Evolutionary conservation across 2,888 invertebrate genomes (phyloP), one percentile per base, ranked within the genome.

Genomic region (Unio pictorum): DNA sequence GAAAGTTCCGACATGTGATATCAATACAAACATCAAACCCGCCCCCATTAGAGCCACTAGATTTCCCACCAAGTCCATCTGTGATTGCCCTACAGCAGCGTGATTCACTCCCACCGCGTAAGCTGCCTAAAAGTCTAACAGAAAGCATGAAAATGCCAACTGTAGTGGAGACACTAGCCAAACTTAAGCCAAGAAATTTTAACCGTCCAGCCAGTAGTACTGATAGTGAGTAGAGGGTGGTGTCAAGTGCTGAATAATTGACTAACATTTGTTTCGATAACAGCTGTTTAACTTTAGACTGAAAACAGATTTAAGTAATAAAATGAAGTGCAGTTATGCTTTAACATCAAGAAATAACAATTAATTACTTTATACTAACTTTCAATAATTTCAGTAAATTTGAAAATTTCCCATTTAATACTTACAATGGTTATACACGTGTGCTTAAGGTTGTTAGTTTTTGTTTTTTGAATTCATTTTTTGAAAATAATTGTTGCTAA

Each of bases 61-160:
- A 76, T 54, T 57, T 75, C 11, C 71, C 71, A 20, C 56, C 30
- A 71, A 73, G 69, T 54, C 76, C 55, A 55, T 71, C 23, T 67
- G 70, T 67, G 55, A 66, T 73, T 62, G 71, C 81, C 28, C 71
- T 76, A 15, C 64, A 69, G 23, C 66, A 75, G 34, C 73, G 81
- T 15, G 74, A 76, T 64, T 74, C 74, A 62, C 66, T 76, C 18
- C 76, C 76, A 23, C 55, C 74, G 17, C 30, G 76, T 57, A 74
- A 74, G 17, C 67, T 76, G 45, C 76, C 76, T 23, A 74, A 72
- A 55, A 68, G 73, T 6, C 72, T 70, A 55, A 66, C 72, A 5
- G 76, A 76, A 30, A 72, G 72, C 56, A 72, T 76, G 72, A 74
- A 72, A 72, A 75, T 79, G 74, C 81, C 81, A 26, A 76, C 78